phyloP scores from a whole-genome alignment of 2,113 vertebrate genomes.

The Orthonyx spaldingii region DNA sequence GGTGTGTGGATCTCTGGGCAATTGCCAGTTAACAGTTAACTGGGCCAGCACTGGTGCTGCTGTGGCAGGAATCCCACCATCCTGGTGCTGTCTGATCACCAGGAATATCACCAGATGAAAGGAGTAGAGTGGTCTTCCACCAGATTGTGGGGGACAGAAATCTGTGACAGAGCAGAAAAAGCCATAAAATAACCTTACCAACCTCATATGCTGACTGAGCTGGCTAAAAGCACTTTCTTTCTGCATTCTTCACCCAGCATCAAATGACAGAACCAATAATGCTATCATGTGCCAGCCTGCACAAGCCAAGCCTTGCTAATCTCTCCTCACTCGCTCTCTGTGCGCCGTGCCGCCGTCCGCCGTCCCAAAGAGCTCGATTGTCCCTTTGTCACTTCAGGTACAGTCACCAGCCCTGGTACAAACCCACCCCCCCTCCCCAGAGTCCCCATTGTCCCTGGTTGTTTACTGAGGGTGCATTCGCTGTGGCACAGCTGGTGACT shows the following conservation, averaged over 20 bases:
- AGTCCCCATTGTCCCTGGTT: constrained; percentile 38
- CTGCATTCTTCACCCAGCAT: neutral
- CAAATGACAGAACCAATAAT: neutral
- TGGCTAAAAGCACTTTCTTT: neutral
- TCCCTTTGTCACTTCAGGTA: constrained; percentile 48
- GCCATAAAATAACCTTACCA: neutral
- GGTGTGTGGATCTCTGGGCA: neutral
- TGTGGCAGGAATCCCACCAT: neutral
- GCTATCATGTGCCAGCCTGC: constrained; percentile 22
- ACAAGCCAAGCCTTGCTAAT: constrained; percentile 40
- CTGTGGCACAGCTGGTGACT: constrained; percentile 30
- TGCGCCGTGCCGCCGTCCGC: neutral
- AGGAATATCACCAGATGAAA: neutral
- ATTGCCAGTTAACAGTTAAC: neutral
- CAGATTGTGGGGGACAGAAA: neutral
- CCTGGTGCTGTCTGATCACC: neutral
- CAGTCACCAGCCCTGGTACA: constrained; percentile 56
- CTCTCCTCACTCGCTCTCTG: neutral
- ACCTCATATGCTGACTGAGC: neutral
- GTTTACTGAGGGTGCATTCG: constrained; percentile 21
- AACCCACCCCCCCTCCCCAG: constrained; percentile 4
- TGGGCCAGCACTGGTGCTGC: neutral
- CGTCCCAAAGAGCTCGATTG: neutral
- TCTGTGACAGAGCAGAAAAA: neutral
- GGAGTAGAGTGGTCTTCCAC: neutral